Evolutionary conservation across 2,113 vertebrate species (phyloP).

Genomic region (Crotalus helleri): DNA sequence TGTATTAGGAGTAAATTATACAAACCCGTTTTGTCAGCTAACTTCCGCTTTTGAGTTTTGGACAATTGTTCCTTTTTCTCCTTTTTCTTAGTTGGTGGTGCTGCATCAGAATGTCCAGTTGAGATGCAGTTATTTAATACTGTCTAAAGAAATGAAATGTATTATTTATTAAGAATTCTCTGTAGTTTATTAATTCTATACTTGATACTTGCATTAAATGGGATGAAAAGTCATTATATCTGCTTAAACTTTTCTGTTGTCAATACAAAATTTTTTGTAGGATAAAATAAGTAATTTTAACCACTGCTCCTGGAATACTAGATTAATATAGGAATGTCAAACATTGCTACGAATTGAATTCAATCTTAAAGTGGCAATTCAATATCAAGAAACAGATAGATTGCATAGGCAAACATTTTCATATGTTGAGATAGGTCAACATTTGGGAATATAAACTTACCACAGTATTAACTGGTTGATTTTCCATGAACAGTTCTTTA

Average conservation of each 20-base stretch:
- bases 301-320: background rate
- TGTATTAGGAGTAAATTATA: background rate
- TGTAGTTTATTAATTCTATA: background rate
- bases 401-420: background rate
- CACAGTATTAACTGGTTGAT: constrained; percentile 76
- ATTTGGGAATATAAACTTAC: constrained; percentile 65
- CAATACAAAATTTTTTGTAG: background rate
- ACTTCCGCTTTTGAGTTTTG: constrained; percentile 94
- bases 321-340: background rate
- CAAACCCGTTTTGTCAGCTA: constrained; percentile 88
- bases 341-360: background rate
- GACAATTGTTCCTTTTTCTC: constrained; percentile 95
- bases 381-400: background rate
- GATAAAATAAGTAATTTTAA: background rate
- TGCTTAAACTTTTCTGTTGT: background rate
- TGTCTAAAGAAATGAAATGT: constrained; percentile 66
- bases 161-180: constrained; percentile 34
- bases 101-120: constrained; percentile 57
- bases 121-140: constrained; percentile 72
- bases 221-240: background rate
- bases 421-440: constrained; percentile 17
- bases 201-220: background rate
- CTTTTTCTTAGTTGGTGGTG: constrained; percentile 82
- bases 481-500: constrained; percentile 90
- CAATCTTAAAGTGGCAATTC: background rate